Evolutionary conservation across 2,113 vertebrate species (phyloP).

Genomic region (Apistogramma diplotaenia): DNA sequence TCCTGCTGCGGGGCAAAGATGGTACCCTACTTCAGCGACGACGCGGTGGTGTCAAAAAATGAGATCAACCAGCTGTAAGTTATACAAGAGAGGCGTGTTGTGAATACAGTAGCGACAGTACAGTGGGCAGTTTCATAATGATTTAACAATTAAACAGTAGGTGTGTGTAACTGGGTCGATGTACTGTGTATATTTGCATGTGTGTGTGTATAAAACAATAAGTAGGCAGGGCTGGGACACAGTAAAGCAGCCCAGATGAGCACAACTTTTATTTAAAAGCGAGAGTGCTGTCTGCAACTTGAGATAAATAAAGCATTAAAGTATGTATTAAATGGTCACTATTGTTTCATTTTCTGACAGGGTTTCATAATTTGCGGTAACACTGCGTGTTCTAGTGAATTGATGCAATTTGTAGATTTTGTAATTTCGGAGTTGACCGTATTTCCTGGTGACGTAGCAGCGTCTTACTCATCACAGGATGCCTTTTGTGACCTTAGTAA

Average conservation of each 20-base stretch:
- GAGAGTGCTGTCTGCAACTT: background rate
- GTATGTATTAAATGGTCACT: background rate
- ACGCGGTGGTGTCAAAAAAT: conserved; percentile 88
- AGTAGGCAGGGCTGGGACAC: background rate
- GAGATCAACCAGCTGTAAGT: conserved; percentile 95
- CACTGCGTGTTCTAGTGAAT: background rate
- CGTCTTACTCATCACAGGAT: conserved; percentile 11
- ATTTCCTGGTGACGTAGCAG: conserved; percentile 47
- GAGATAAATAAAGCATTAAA: background rate
- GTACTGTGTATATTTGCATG: background rate
- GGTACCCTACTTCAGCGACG: conserved; percentile 90
- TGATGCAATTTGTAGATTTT: background rate
- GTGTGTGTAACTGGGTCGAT: too few relatives aligned
- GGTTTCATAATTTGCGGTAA: background rate
- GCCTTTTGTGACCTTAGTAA: conserved; percentile 38
- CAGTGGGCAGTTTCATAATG: background rate
- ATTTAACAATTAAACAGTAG: too few relatives aligned
- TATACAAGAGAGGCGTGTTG: background rate
- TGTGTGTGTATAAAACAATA: background rate
- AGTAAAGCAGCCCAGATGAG: background rate
- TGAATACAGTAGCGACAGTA: background rate
- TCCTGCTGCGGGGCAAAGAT: conserved; percentile 84
- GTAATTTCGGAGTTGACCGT: conserved; percentile 2
- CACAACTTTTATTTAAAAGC: background rate
- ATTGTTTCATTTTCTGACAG: background rate